These are phyloP conservation scores for Falcaria lacertinaria DNA, from an alignment of 2,888 invertebrate species.

Conservation along the genomic window DNA sequence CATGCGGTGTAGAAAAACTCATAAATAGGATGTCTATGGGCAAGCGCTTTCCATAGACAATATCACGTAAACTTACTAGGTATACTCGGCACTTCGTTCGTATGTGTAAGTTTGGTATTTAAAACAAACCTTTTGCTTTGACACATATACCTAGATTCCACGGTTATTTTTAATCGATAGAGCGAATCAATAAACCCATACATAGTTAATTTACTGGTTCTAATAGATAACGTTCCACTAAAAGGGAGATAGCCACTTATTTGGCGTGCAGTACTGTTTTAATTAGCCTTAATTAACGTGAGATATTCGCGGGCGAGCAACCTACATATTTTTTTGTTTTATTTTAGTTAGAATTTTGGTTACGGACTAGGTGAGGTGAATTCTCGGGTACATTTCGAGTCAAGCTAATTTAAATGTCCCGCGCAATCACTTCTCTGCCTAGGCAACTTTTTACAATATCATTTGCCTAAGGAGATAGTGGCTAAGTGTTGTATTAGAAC, in stretches of 20 bases:
- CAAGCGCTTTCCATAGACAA: too few species aligned
- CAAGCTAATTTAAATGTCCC: too few species aligned
- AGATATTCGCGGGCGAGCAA: conserved; percentile 4
- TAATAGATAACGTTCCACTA: not conserved
- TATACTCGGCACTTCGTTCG: too few species aligned
- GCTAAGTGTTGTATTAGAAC: too few species aligned
- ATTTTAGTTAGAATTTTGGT: not conserved
- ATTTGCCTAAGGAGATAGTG: too few species aligned
- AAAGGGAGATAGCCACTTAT: not conserved
- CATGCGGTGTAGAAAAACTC: too few species aligned
- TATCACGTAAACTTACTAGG: too few species aligned
- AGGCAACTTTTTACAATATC: too few species aligned
- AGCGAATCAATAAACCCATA: not conserved
- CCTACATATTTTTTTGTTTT: not conserved
- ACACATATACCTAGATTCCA: not conserved
- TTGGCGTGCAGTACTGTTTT: conserved; percentile 3
- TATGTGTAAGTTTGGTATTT: too few species aligned
- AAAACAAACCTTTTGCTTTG: not conserved
- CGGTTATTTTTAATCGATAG: not conserved
- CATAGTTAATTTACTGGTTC: not conserved
- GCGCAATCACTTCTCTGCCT: too few species aligned
- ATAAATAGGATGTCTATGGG: too few species aligned
- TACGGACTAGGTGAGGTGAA: not conserved
- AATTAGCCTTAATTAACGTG: conserved; percentile 17
- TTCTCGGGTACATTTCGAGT: not conserved